phyloP scores from a whole-genome alignment of 1,140 invertebrate species.

The Pachypsylla venusta region DNA sequence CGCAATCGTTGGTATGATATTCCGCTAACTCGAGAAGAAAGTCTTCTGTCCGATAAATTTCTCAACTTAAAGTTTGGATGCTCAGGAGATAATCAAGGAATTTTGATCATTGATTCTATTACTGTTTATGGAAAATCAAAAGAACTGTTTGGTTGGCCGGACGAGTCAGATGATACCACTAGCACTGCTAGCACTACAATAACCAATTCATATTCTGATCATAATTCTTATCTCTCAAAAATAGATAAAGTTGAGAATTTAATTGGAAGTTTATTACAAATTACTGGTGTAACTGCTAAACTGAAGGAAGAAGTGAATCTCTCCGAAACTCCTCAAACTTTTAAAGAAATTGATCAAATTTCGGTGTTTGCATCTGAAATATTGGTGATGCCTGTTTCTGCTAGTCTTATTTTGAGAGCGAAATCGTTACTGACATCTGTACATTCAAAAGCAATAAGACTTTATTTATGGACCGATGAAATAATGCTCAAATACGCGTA shows the following conservation, averaged over 20 bases:
- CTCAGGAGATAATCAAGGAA: conserved; percentile 71
- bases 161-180: conserved; percentile 74
- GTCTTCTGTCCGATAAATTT: conserved; percentile 83
- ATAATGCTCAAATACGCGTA: conserved; percentile 5
- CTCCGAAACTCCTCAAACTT: not conserved
- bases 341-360: too few relatives aligned
- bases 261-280: not conserved
- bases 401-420: conserved; percentile 1
- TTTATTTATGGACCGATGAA: not conserved
- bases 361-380: conserved; percentile 1
- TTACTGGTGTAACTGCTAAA: not conserved
- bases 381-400: not conserved
- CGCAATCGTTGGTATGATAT: conserved; percentile 89
- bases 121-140: conserved; percentile 93
- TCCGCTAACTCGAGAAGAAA: conserved; percentile 86
- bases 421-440: not conserved
- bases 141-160: conserved; percentile 92
- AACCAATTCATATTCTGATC: conserved; percentile 17
- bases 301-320: not conserved
- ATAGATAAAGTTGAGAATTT: not conserved
- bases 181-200: not conserved
- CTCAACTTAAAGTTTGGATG: conserved; percentile 77
- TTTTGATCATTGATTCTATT: conserved; percentile 85
- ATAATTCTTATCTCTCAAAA: not conserved
- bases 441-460: not conserved